Evolutionary conservation across 2,797 vertebrate species (phyloP), one percentile per base, ranked within the genome.

Genomic region (Holocentrus rufus): DNA sequence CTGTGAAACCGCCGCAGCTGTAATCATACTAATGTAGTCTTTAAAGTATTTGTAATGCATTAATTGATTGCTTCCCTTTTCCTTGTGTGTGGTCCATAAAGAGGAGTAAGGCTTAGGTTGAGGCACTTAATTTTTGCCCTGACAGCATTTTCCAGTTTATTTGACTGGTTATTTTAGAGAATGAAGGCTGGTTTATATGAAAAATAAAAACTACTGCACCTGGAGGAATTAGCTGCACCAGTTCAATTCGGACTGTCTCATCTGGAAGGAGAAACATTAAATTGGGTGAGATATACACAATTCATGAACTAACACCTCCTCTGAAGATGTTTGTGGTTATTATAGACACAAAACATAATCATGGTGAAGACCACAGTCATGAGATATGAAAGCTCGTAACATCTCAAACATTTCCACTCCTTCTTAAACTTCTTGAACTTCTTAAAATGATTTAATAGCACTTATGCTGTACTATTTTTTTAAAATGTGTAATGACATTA

Each of bases 171-270:
- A 18, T 47, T 57, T n/a, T 8, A 25, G 13, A 44, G 1, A 57
- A 31, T 55, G 34, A 50, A 57, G 18, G 44, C 47, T 18, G 36
- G 3, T 17, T 13, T 14, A 14, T 27, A 39, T 20, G 5, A 27
- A 56, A 20, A 49, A 3, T 42, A n/a, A n/a, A 20, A n/a, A 70
- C 3, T 44, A 22, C 9, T 31, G 73, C 92, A 95, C 94, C 92
- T 92, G 94, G 93, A 78, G 92, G 85, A 39, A 83, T 81, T 74
- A 94, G 79, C 67, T 96, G 93, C 84, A 93, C 90, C 87, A 96
- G 91, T 69, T 94, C 91, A 85, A 96, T 87, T 70, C 88, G 93
- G 7, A 92, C 91, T 4, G 79, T 82, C 80, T 94, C 91, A 76
- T 84, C 94, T 95, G 76, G 15, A 34, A 69, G 67, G 7, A 82